A percentile compares a stretch with the other conserved stretches of the same genome.
Evolutionary conservation across 2,797 vertebrate species (phyloP).

Genomic region (Malacoctenus gilli): DNA sequence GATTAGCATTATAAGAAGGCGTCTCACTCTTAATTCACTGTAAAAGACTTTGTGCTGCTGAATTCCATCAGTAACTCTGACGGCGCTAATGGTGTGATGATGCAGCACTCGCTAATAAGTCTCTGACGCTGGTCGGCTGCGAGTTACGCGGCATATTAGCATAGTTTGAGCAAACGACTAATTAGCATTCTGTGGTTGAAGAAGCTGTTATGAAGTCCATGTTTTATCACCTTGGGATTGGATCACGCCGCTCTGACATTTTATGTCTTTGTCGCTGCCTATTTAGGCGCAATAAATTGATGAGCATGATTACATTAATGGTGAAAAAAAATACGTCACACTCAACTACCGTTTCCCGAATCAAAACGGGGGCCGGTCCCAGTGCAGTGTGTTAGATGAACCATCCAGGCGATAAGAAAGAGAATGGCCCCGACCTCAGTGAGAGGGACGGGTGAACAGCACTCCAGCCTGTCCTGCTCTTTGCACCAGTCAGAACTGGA

Average conservation of each 20-base stretch:
- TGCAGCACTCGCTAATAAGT: constrained; percentile 28
- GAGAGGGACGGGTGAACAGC: constrained; percentile 29
- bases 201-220: constrained; percentile 12
- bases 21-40: constrained; percentile 22
- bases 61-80: constrained; percentile 31
- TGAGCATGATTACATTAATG: constrained; percentile 3
- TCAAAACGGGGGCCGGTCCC: no score
- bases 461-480: constrained; percentile 13
- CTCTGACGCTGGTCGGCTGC: constrained; percentile 45
- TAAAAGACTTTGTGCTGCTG: constrained; percentile 12
- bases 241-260: constrained; percentile 3
- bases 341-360: no score
- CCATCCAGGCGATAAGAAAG: constrained; percentile 28
- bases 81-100: constrained; percentile 38
- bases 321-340: no score
- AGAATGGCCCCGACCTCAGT: constrained; percentile 54
- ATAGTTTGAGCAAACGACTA: constrained; percentile 41
- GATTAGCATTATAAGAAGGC: constrained; percentile 37
- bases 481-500: constrained; percentile 51
- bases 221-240: constrained; percentile 22
- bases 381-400: constrained; percentile 7
- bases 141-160: constrained; percentile 46
- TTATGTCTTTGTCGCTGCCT: background rate
- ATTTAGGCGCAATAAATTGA: constrained; percentile 11
- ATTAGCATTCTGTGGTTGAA: constrained; percentile 28